phyloP scores from a whole-genome alignment of 2,113 vertebrate genomes.

The Vidua macroura region DNA sequence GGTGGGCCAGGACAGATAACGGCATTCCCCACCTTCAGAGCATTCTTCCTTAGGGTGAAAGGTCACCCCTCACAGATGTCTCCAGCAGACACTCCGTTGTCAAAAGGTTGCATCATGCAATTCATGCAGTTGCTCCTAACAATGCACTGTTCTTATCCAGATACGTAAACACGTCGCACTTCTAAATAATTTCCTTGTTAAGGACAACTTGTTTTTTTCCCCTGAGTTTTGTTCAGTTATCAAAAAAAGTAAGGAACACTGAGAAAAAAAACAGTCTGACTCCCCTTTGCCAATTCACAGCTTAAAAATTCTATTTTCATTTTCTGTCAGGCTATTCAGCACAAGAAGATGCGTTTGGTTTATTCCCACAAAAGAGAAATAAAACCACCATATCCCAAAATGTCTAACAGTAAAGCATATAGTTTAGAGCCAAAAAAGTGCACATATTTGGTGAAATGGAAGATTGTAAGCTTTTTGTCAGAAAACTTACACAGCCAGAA shows the following conservation, averaged over 20 bases:
- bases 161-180: constrained; percentile 59
- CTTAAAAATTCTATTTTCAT: constrained; percentile 15
- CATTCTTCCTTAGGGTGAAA: constrained; percentile 88
- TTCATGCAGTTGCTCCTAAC: constrained; percentile 78
- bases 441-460: background rate
- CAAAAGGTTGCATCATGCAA: constrained; percentile 84
- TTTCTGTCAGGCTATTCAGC: background rate
- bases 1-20: constrained; percentile 76
- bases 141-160: constrained; percentile 76
- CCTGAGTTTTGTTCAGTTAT: background rate
- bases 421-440: background rate
- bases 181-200: constrained; percentile 66
- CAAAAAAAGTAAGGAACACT: background rate
- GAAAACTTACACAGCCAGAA: background rate
- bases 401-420: constrained; percentile 20
- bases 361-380: constrained; percentile 29
- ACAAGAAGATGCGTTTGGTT: background rate
- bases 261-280: background rate
- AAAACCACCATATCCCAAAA: constrained; percentile 13
- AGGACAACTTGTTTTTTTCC: background rate
- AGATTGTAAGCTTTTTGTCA: background rate
- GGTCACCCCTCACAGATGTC: constrained; percentile 89
- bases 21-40: constrained; percentile 83
- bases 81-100: constrained; percentile 89
- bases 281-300: background rate